Percentiles rank a stretch among this genome's conserved stretches.
phyloP scores from a whole-genome alignment of 2,888 invertebrate species.

The Pristionchus japonicus region DNA sequence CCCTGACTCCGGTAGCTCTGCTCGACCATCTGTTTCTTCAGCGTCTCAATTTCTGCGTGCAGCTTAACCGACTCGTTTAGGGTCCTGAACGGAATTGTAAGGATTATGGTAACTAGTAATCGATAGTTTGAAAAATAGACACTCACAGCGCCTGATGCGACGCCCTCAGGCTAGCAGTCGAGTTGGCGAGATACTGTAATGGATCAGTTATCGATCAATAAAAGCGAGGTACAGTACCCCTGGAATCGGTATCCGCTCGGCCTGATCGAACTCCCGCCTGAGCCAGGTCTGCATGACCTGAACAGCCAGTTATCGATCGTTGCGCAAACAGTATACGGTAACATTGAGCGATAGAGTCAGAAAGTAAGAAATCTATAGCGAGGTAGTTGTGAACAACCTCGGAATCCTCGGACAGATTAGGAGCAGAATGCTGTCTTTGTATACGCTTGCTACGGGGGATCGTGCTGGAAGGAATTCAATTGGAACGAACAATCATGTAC shows the following conservation, averaged over 20 bases:
- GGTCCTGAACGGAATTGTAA: slow-evolving; percentile 3
- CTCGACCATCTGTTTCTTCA: slow-evolving; percentile 63
- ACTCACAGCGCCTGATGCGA: slow-evolving; percentile 15
- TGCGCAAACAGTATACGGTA: too few relatives aligned
- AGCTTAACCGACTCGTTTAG: slow-evolving; percentile 50
- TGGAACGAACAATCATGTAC: too few relatives aligned
- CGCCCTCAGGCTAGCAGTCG: not conserved
- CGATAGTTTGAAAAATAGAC: not conserved
- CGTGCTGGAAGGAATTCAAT: slow-evolving; percentile 6
- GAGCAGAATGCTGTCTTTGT: slow-evolving; percentile 50
- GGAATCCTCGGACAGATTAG: slow-evolving; percentile 52
- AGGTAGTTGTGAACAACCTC: slow-evolving; percentile 39
- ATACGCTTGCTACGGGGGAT: not conserved
- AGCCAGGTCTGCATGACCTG: slow-evolving; percentile 56
- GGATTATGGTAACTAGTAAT: not conserved
- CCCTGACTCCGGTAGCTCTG: slow-evolving; percentile 67
- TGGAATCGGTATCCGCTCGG: slow-evolving; percentile 59
- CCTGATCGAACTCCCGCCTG: slow-evolving; percentile 57
- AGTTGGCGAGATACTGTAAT: slow-evolving; percentile 34
- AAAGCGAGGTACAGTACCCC: not conserved
- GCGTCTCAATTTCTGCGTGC: slow-evolving; percentile 62
- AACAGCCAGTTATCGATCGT: not conserved
- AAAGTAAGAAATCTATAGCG: not conserved
- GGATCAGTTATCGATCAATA: not conserved
- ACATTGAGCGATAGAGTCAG: too few relatives aligned